phyloP scores from a whole-genome alignment of 2,113 vertebrate species.

The Myocastor coypus region DNA sequence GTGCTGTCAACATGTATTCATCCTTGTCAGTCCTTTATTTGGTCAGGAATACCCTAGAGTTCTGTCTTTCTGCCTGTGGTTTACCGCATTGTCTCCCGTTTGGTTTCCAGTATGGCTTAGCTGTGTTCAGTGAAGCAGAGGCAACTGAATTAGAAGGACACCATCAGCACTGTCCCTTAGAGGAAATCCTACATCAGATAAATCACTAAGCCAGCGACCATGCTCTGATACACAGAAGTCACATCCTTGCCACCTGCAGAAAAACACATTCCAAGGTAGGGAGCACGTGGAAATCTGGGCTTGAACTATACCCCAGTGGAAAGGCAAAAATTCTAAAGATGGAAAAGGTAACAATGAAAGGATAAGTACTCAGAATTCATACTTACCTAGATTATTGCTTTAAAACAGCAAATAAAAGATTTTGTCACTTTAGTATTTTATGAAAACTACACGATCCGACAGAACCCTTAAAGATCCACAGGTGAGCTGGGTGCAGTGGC shows the following conservation, averaged over 20 bases:
- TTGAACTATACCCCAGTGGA: neutral
- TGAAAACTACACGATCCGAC: neutral
- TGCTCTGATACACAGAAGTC: slow-evolving; percentile 5
- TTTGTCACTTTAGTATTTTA: neutral
- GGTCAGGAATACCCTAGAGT: slow-evolving; percentile 62
- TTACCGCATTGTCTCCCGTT: slow-evolving; percentile 39
- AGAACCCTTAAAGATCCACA: neutral
- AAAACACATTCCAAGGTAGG: neutral
- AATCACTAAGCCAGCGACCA: slow-evolving; percentile 60
- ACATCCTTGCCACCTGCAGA: slow-evolving; percentile 33
- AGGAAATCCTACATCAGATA: slow-evolving; percentile 60
- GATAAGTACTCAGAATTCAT: neutral
- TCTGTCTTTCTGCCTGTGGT: slow-evolving; percentile 35
- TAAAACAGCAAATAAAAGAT: neutral
- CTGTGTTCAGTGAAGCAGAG: slow-evolving; percentile 58
- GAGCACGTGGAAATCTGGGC: neutral
- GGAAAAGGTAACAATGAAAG: neutral
- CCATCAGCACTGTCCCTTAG: slow-evolving; percentile 10
- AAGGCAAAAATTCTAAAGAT: slow-evolving; percentile 27
- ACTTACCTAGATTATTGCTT: neutral
- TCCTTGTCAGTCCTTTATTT: slow-evolving; percentile 72
- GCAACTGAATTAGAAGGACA: slow-evolving; percentile 23
- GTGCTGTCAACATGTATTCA: slow-evolving; percentile 69
- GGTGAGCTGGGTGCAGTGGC: neutral
- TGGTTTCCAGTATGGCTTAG: slow-evolving; percentile 55